Evolutionary conservation across 2,113 vertebrate species (phyloP).

Genomic region (Eptesicus fuscus): DNA sequence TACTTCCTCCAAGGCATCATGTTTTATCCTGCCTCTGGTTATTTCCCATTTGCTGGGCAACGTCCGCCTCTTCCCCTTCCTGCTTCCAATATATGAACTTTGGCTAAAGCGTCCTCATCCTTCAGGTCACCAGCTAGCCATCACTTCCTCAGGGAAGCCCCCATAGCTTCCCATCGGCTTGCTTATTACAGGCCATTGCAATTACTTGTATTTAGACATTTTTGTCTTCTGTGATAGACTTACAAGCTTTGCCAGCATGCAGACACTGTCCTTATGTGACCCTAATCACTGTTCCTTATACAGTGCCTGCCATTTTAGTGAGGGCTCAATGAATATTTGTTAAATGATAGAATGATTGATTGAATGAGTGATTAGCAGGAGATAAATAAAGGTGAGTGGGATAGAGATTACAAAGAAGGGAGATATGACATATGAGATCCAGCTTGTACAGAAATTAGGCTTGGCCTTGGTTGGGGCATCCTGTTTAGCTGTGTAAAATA

Average conservation of each 20-base stretch:
- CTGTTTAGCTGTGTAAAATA: not conserved
- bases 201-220: not conserved
- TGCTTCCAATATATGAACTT: not conserved
- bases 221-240: not conserved
- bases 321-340: not conserved
- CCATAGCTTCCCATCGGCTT: not conserved
- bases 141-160: conserved; percentile 21
- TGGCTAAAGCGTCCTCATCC: not conserved
- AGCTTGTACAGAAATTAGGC: not conserved
- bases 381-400: not conserved
- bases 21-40: not conserved
- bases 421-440: not conserved
- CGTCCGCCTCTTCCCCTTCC: not conserved
- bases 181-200: not conserved
- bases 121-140: not conserved
- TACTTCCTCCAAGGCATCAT: not conserved
- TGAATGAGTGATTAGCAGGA: not conserved
- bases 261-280: not conserved
- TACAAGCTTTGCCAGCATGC: not conserved
- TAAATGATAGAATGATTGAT: not conserved
- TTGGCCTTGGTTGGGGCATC: not conserved
- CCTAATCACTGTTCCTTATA: not conserved
- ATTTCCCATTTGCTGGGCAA: not conserved
- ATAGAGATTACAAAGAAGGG: not conserved
- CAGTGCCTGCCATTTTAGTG: not conserved